phyloP scores from a whole-genome alignment of 2,888 invertebrate genomes.

The Polietes domitor region DNA sequence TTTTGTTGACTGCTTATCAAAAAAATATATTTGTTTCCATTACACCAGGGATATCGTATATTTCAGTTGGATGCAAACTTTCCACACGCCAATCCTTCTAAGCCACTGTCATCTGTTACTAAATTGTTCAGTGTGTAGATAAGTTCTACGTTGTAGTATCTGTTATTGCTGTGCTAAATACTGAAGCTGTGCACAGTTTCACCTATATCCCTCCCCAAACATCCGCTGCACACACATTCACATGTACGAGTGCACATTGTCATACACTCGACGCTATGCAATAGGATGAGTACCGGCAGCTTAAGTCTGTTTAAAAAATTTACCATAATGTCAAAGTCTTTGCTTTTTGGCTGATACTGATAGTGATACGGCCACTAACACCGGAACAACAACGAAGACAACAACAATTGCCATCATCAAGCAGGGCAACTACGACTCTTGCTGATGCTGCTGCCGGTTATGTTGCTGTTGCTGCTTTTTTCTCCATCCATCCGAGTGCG shows the following conservation, averaged over 20 bases:
- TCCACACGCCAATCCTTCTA: not conserved
- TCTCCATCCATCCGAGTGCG: not conserved
- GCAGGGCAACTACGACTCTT: not conserved
- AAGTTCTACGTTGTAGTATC: not conserved
- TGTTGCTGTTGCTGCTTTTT: too few species aligned
- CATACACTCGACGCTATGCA: not conserved
- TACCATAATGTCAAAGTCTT: slow-evolving; percentile 61
- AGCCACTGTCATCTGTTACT: not conserved
- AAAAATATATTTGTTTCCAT: too few species aligned
- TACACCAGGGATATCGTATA: too few species aligned
- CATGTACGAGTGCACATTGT: not conserved
- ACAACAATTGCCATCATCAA: not conserved
- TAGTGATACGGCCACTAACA: not conserved
- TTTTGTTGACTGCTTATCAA: too few species aligned
- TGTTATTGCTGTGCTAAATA: slow-evolving; percentile 18
- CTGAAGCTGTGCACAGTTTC: not conserved
- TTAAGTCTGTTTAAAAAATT: not conserved
- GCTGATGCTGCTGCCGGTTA: not conserved
- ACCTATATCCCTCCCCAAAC: not conserved
- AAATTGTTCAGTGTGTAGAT: not conserved
- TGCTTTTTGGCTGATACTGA: slow-evolving; percentile 50
- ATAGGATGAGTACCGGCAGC: not conserved
- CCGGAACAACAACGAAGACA: too few species aligned
- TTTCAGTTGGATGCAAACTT: not conserved
- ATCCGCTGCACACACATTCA: not conserved